Evolutionary conservation across 2,888 invertebrate genomes (phyloP).

Genomic region (Dromius quadrimaculatus): DNA sequence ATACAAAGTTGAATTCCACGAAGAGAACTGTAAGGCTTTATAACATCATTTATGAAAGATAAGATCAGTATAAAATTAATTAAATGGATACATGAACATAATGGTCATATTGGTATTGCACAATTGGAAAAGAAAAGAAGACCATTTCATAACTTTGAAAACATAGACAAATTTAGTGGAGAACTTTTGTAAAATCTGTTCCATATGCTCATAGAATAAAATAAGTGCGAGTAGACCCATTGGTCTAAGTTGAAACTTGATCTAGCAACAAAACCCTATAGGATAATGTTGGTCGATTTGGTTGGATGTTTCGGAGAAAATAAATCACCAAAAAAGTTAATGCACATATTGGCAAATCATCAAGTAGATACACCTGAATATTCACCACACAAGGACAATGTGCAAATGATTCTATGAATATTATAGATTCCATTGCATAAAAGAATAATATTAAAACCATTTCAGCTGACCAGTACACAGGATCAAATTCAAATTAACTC

Average conservation of each 20-base stretch:
- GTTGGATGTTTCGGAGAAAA: slow-evolving; percentile 35
- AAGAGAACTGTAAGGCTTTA: neutral
- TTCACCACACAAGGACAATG: slow-evolving; percentile 50
- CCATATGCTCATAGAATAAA: slow-evolving; percentile 20
- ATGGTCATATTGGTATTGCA: neutral
- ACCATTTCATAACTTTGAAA: slow-evolving; percentile 15
- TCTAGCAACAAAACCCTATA: slow-evolving; percentile 26
- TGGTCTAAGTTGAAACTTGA: slow-evolving; percentile 11
- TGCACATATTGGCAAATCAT: slow-evolving; percentile 8
- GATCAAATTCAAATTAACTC: slow-evolving; percentile 56
- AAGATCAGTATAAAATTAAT: neutral
- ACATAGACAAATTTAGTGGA: neutral
- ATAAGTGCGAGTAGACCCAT: slow-evolving; percentile 1
- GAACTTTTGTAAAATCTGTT: slow-evolving; percentile 28
- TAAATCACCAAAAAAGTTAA: slow-evolving; percentile 25
- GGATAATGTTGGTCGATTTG: slow-evolving; percentile 40
- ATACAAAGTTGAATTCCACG: neutral
- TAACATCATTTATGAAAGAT: neutral
- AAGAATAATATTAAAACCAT: slow-evolving; percentile 55
- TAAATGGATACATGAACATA: neutral
- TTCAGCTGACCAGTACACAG: slow-evolving; percentile 57
- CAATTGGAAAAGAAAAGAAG: neutral
- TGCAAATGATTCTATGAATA: slow-evolving; percentile 55
- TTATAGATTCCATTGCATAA: slow-evolving; percentile 54
- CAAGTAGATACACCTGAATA: slow-evolving; percentile 45